Percentiles rank a stretch among this genome's conserved stretches.
Evolutionary conservation across 2,113 vertebrate genomes (phyloP).

Genomic region (Gorsachius goisagi): DNA sequence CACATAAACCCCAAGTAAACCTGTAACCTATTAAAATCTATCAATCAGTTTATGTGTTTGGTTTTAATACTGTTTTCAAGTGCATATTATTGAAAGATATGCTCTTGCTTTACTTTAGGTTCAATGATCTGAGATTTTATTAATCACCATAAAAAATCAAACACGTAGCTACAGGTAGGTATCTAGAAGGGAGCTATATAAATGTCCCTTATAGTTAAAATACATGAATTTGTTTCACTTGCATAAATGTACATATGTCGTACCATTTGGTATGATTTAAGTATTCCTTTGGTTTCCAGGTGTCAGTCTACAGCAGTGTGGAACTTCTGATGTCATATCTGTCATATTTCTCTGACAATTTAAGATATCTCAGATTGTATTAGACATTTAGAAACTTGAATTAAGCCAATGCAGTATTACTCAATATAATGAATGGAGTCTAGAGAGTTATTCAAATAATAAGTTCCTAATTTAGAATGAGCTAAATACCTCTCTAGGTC

Average conservation of each 20-base stretch:
- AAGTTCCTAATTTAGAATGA: neutral
- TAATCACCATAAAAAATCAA: neutral
- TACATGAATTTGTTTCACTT: neutral
- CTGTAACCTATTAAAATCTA: neutral
- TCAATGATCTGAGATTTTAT: accelerated
- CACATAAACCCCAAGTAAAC: neutral
- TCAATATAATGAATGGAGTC: neutral
- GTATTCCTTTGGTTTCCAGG: neutral
- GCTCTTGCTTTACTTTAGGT: neutral
- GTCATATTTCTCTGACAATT: neutral
- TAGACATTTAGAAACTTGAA: neutral
- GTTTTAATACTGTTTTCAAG: neutral
- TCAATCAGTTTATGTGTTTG: neutral
- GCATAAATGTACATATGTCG: neutral
- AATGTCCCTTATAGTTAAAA: neutral
- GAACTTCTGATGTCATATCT: neutral
- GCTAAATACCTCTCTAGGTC: neutral
- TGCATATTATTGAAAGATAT: neutral
- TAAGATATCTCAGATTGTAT: neutral
- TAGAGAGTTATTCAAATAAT: neutral
- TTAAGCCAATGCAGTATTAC: neutral
- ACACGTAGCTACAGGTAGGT: neutral
- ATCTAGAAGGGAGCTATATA: neutral
- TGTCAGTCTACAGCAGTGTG: neutral
- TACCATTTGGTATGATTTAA: neutral